Conservation (phyloP, 92 coral and sea anemone species). For the Palythoa caribaeorum region DNA sequence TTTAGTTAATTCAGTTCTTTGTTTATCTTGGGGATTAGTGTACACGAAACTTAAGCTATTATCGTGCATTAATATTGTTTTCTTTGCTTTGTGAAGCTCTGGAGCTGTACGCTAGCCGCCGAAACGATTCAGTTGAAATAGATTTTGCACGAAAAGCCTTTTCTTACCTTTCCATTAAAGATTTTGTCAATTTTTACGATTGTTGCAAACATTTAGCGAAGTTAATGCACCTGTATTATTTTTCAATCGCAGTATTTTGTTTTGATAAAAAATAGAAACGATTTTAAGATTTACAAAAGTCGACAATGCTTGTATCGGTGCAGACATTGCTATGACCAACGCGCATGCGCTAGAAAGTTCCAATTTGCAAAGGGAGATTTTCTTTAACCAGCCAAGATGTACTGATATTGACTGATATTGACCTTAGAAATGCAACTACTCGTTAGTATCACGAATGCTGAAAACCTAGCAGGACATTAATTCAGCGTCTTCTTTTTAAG, state of each 20-base stretch:
- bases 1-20: neutral
- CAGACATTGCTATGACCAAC: neutral
- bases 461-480: neutral
- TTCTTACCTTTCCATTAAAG: neutral
- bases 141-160: neutral
- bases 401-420: neutral
- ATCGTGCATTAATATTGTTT: neutral
- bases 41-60: neutral
- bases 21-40: neutral
- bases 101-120: neutral
- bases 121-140: neutral
- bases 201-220: neutral
- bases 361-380: neutral
- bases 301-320: neutral
- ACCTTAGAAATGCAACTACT: neutral
- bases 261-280: neutral
- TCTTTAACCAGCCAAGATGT: neutral
- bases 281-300: neutral
- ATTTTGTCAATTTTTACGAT: neutral
- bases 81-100: neutral
- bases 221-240: neutral
- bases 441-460: neutral
- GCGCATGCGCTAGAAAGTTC: slow-evolving; percentile 30
- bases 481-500: neutral
- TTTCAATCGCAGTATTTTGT: slow-evolving; percentile 12